Evolutionary conservation across 2,888 invertebrate genomes (phyloP), one percentile per base, ranked within the genome.

Genomic region (Eupithecia centaureata): DNA sequence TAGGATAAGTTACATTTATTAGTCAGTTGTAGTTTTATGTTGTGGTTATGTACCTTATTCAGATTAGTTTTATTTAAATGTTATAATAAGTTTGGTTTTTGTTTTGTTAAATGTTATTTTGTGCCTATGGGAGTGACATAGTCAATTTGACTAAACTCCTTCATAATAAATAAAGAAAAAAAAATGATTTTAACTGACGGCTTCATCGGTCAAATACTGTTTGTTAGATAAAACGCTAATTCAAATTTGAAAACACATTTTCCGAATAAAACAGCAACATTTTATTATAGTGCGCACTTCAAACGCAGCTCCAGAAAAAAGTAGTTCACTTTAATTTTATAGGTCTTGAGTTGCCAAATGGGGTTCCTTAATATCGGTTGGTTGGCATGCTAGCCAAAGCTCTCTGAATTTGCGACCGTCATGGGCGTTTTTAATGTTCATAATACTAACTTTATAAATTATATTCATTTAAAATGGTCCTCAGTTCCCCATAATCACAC

Each of bases 301-400:
- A 65, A 65, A 58, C 56, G 60, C 57, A 62, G 54, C 52, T 60
- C 68, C 52, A 54, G 66, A 65, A 61, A 66, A 58, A 70, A 63
- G 42, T 66, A 67, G 71, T 67, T 57, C 61, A 64, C 70, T 71
- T 70, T 70, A 72, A 84, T 82, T 86, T 83, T 77, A 78, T 78
- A 72, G 77, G 76, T 78, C 79, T 80, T 76, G 79, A 33, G 80
- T 86, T 91, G 92, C 91, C 91, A 91, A 92, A 91, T 91, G 83
- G 87, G 81, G 79, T 86, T 80, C 84, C 86, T 88, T 89, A 89
- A 88, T 89, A 89, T 87, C 81, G 83, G 81, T 79, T 77, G 78
- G 81, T 83, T 86, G 86, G 83, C 84, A 76, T 78, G 71, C 78
- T 33, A 65, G 30, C 32, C 28, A 32, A 38, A 13, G 52, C 28